Percentiles rank a stretch among this genome's conserved stretches.
Evolutionary conservation across 2,113 vertebrate species (phyloP).

Genomic region (Spea multiplicata): DNA sequence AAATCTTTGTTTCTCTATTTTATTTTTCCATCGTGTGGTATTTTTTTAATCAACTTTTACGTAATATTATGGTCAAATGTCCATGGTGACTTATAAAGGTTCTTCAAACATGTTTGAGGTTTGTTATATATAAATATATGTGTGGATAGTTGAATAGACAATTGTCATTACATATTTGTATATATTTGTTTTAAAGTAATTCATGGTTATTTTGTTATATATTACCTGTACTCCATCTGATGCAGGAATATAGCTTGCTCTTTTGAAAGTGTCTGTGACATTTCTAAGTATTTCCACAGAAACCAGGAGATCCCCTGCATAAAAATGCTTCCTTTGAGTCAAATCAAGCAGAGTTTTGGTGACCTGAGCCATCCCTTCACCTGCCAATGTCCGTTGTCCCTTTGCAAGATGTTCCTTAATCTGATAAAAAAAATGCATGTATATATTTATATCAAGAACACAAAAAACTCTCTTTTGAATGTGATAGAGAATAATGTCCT

Average conservation of each 20-base stretch:
- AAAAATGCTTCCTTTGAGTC: slow-evolving; percentile 95
- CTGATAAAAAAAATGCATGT: slow-evolving; percentile 59
- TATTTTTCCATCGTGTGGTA: no score
- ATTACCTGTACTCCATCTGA: slow-evolving; percentile 97
- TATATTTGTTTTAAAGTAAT: no score
- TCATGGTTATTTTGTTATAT: slow-evolving; percentile 18
- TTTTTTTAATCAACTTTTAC: no score
- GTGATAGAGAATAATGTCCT: no score
- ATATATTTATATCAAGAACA: slow-evolving; percentile 8
- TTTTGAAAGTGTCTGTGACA: slow-evolving; percentile 95
- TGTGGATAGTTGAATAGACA: no score
- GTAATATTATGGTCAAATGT: no score
- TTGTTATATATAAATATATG: no score
- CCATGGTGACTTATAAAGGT: no score
- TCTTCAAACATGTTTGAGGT: no score
- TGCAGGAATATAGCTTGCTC: slow-evolving; percentile 92
- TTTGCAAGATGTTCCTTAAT: slow-evolving; percentile 97
- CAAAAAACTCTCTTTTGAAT: not conserved
- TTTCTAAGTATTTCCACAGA: slow-evolving; percentile 98
- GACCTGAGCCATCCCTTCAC: slow-evolving; percentile 97
- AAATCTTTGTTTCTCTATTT: no score
- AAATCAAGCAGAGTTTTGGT: slow-evolving; percentile 95
- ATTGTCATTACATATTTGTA: no score
- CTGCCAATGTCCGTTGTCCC: slow-evolving; percentile 88
- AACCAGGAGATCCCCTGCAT: slow-evolving; percentile 91